phyloP scores from a whole-genome alignment of 2,888 invertebrate species.

The Lysandra coridon region DNA sequence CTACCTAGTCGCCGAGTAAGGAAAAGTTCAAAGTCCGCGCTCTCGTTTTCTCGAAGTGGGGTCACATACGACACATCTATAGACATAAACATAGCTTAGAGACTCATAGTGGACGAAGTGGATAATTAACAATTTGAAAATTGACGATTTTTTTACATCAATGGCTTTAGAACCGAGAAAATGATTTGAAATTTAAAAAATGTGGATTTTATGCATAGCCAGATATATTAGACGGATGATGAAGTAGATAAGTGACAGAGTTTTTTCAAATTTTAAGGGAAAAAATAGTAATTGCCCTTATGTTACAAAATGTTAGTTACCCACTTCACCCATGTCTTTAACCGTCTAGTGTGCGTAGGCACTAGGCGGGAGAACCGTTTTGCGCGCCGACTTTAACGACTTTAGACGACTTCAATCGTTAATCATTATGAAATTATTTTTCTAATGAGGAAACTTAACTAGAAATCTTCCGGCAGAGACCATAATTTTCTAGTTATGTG shows the following conservation, averaged over 20 bases:
- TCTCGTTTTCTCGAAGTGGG: conserved; percentile 45
- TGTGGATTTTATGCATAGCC: too few species aligned
- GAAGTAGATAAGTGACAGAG: too few species aligned
- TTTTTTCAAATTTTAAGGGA: too few species aligned
- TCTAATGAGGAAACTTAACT: not conserved
- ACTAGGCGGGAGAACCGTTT: not conserved
- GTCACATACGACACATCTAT: conserved; percentile 36
- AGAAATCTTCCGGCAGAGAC: not conserved
- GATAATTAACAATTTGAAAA: too few species aligned
- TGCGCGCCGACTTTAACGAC: not conserved
- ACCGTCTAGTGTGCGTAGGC: conserved; percentile 27
- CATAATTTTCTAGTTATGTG: not conserved
- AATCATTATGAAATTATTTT: not conserved
- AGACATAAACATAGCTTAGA: not conserved
- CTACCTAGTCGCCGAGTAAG: conserved; percentile 38
- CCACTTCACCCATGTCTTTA: not conserved
- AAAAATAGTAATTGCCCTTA: too few species aligned
- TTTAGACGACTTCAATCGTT: not conserved
- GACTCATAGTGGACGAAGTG: too few species aligned
- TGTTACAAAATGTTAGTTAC: too few species aligned
- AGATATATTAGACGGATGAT: too few species aligned
- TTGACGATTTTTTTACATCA: too few species aligned
- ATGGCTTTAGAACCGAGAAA: too few species aligned
- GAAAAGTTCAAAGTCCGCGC: conserved; percentile 51
- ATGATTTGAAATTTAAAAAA: too few species aligned